Percentiles rank a stretch among this genome's conserved stretches.
Evolutionary conservation across 2,797 vertebrate genomes (phyloP).

Genomic region (Dermochelys coriacea): DNA sequence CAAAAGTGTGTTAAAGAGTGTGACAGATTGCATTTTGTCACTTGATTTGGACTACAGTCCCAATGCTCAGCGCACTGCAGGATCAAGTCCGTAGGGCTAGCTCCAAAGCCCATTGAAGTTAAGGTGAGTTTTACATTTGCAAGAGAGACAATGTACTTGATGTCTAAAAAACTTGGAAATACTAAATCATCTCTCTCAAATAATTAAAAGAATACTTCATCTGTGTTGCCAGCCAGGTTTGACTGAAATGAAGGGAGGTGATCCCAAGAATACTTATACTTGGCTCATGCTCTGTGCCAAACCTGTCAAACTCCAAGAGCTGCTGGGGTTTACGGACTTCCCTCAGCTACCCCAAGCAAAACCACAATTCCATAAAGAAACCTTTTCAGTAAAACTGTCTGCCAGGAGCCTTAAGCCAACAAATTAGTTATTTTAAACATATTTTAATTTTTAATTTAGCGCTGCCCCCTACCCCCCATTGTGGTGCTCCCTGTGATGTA

Average conservation of each 20-base stretch:
- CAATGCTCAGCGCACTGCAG: not conserved
- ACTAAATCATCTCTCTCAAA: not conserved
- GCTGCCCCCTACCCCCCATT: slow-evolving; percentile 6
- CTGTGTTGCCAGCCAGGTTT: slow-evolving; percentile 15
- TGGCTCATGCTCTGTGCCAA: slow-evolving; percentile 50
- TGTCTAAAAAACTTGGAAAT: not conserved
- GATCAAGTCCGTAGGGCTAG: not conserved
- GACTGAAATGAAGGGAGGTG: slow-evolving; percentile 21
- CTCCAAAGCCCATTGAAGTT: not conserved
- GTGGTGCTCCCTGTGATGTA: not conserved
- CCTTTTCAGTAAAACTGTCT: slow-evolving; percentile 68
- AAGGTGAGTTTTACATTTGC: not conserved
- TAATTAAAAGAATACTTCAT: not conserved
- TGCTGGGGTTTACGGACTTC: slow-evolving; percentile 72
- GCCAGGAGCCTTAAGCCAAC: slow-evolving; percentile 69
- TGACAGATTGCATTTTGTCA: not conserved
- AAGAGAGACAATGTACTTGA: fast-evolving
- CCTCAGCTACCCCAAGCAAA: slow-evolving; percentile 70
- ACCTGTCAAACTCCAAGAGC: slow-evolving; percentile 57
- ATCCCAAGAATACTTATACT: slow-evolving; percentile 15
- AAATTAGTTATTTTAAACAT: slow-evolving; percentile 42
- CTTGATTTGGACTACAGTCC: not conserved
- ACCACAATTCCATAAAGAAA: slow-evolving; percentile 75
- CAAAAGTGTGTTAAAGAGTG: not conserved
- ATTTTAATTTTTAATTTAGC: not conserved